Evolutionary conservation across 2,113 vertebrate genomes (phyloP).

Genomic region (Tetrax tetrax): DNA sequence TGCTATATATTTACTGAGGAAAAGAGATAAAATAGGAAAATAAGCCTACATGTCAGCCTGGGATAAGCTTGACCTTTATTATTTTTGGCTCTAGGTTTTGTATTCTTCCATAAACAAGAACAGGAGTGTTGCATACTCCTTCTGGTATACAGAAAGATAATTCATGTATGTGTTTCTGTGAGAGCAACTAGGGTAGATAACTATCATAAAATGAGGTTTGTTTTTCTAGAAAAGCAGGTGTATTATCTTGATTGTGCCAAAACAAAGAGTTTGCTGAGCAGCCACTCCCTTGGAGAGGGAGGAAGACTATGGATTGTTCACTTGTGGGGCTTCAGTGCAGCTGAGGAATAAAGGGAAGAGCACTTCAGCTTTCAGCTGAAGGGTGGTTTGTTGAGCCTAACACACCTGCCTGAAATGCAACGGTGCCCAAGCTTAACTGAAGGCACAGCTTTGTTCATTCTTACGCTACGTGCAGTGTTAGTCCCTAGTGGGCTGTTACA

Average conservation of each 20-base stretch:
- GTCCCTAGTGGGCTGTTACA: neutral
- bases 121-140: neutral
- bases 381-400: fast-evolving
- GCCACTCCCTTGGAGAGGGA: neutral
- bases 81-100: neutral
- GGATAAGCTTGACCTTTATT: neutral
- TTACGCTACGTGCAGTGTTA: neutral
- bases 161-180: neutral
- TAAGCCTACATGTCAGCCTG: neutral
- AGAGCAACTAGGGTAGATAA: neutral
- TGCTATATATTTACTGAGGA: neutral
- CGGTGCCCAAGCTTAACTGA: neutral
- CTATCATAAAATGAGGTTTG: neutral
- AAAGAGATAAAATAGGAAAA: neutral
- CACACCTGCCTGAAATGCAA: neutral
- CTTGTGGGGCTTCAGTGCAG: neutral
- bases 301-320: neutral
- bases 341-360: neutral
- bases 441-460: neutral
- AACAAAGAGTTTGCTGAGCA: neutral
- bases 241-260: neutral
- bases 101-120: neutral
- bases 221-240: neutral
- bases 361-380: neutral
- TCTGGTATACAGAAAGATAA: neutral